Evolutionary conservation across 2,888 invertebrate genomes (phyloP).

Genomic region (Lithodes maja): DNA sequence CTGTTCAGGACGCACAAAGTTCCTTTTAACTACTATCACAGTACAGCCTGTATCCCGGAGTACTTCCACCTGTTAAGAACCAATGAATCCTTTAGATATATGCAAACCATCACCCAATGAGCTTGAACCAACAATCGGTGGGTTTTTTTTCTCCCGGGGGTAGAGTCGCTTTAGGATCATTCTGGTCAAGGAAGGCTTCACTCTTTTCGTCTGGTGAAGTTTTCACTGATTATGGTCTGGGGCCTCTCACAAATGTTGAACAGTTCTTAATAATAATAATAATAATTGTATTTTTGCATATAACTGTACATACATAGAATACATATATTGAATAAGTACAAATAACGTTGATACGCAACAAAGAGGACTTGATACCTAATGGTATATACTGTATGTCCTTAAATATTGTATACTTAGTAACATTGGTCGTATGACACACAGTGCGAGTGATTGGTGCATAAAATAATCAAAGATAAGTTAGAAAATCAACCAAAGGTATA

Average conservation of each 20-base stretch:
- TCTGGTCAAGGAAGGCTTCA: neutral
- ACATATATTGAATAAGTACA: no score
- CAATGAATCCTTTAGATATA: neutral
- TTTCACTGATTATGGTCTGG: neutral
- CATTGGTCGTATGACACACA: no score
- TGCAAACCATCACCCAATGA: neutral
- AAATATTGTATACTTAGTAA: no score
- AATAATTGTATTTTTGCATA: no score
- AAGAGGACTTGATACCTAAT: no score
- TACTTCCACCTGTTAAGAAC: neutral
- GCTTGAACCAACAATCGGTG: neutral
- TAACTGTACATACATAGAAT: no score
- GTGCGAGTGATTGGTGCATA: no score
- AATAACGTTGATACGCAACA: no score
- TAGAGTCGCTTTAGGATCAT: neutral
- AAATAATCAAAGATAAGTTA: no score
- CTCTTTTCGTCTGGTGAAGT: neutral
- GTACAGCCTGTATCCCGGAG: slow-evolving; percentile 11
- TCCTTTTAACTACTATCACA: neutral
- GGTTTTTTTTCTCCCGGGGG: neutral
- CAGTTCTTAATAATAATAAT: neutral
- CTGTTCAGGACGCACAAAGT: neutral
- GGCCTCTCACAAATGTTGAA: neutral
- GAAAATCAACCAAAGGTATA: no score
- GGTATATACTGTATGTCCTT: no score